phyloP scores from a whole-genome alignment of 2,888 invertebrate species.

The Drosophila cracens region DNA sequence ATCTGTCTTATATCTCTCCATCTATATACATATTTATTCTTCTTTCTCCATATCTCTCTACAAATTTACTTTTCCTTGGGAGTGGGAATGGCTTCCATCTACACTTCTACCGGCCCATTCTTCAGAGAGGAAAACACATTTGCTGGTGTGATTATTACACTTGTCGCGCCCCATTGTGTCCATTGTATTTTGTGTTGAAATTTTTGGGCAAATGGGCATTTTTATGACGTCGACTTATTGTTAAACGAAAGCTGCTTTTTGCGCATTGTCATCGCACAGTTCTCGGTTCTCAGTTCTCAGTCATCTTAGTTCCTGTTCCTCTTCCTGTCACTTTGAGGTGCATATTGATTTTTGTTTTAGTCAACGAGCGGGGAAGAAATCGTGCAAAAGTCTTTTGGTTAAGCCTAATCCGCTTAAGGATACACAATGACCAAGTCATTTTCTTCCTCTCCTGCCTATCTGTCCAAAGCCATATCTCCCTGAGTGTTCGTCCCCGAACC shows the following conservation, averaged over 20 bases:
- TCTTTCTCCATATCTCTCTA: not conserved
- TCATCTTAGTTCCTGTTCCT: not conserved
- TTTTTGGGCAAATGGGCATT: conserved; percentile 4
- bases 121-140: not conserved
- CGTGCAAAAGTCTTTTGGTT: not conserved
- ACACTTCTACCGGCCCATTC: not conserved
- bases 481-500: not conserved
- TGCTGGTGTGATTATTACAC: conserved; percentile 45
- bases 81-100: not conserved
- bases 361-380: not conserved
- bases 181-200: not conserved
- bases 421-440: not conserved
- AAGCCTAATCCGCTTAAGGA: conserved; percentile 36
- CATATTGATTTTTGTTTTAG: conserved; percentile 21
- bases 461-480: not conserved
- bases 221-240: conserved; percentile 36
- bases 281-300: not conserved
- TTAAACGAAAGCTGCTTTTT: conserved; percentile 19
- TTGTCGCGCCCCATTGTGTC: conserved; percentile 43
- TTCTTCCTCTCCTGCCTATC: not conserved
- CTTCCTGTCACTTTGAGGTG: not conserved
- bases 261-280: conserved; percentile 24
- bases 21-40: not conserved
- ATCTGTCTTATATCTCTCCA: too few relatives aligned
- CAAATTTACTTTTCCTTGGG: too few relatives aligned